Conservation (phyloP, 2,113 vertebrate species). For the Pangasianodon hypophthalmus region DNA sequence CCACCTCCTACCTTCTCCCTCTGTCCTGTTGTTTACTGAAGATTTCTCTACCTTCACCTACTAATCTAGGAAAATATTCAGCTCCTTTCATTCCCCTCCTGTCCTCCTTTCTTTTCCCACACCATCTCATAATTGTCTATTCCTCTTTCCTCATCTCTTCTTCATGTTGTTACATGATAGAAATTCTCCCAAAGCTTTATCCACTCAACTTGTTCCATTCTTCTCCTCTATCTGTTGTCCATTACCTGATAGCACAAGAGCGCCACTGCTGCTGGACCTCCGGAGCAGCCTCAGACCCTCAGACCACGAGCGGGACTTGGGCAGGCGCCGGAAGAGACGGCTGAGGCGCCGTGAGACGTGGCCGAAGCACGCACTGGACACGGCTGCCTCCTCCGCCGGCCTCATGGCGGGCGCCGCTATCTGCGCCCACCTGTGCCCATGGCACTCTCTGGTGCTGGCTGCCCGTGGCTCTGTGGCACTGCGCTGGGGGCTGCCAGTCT, state of each 20-base stretch:
- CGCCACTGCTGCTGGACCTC: constrained; percentile 73
- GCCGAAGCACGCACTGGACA: constrained; percentile 80
- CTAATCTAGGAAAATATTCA: not conserved
- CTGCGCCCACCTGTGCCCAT: constrained; percentile 46
- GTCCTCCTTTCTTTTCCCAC: not conserved
- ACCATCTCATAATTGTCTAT: not conserved
- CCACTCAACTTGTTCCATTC: not conserved
- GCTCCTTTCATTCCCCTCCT: not conserved
- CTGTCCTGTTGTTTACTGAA: not conserved
- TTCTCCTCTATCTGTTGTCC: constrained; percentile 54
- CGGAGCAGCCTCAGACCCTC: constrained; percentile 73
- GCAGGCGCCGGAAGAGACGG: constrained; percentile 82
- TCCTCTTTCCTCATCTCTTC: not conserved
- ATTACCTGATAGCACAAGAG: constrained; percentile 76
- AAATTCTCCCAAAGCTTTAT: not conserved
- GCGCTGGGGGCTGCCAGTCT: constrained; percentile 49
- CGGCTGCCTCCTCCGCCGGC: constrained; percentile 61
- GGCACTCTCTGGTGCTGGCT: constrained; percentile 35
- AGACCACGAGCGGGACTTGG: constrained; percentile 78
- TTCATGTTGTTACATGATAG: not conserved
- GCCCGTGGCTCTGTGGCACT: constrained; percentile 42
- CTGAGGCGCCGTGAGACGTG: constrained; percentile 78
- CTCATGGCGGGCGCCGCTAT: constrained; percentile 45
- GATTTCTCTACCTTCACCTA: not conserved
- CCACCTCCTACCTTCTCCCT: constrained; percentile 25